Base-by-base conservation (phyloP, 1,140 invertebrate genomes). In the Ctenoplectra terminalis region DNA sequence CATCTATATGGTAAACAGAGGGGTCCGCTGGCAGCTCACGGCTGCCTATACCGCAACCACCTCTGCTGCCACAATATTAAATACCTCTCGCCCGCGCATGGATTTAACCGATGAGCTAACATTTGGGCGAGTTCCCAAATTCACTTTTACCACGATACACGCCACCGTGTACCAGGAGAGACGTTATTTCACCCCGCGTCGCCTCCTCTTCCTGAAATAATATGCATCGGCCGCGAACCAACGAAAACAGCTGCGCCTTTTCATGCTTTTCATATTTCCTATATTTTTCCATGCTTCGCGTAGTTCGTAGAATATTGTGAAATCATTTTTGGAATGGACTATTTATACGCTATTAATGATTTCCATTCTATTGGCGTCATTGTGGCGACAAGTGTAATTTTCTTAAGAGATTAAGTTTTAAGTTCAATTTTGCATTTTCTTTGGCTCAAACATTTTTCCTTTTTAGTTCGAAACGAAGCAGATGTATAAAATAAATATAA, bases 1-100 rank as follows among this genome's bases (percentile, higher is more conserved):
- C 90, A 90, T 91, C 89, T 91, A 90, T 91, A 91, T 91, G 90
- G 90, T 91, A 91, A 91, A 91, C 84, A 91, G 90, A 86, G 84
- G 82, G 86, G 83, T 72, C 76, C 76, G 69, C 81, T 84, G 77
- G 76, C 70, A 80, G 82, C 79, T 81, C 79, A 84, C 79, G 72
- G 79, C 75, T 82, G 82, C 67, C 78, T 87, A 87, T 88, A 88
- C 80, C 86, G 75, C 64, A 81, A 61, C 71, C 82, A 52, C 75
- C 77, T 84, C 76, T 23, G 64, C 74, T 60, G 87, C 86, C 80
- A 85, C 87, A 88, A 85, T 88, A 88, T 88, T 87, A 87, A 87
- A 88, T 78, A 87, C 78, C 73, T 83, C 86, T 81, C 82, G 56
- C 70, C 71, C 74, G 86, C 77, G 70, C 79, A 80, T 87, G 86